phyloP scores from a whole-genome alignment of 2,797 vertebrate species.

The Acropternis orthonyx region DNA sequence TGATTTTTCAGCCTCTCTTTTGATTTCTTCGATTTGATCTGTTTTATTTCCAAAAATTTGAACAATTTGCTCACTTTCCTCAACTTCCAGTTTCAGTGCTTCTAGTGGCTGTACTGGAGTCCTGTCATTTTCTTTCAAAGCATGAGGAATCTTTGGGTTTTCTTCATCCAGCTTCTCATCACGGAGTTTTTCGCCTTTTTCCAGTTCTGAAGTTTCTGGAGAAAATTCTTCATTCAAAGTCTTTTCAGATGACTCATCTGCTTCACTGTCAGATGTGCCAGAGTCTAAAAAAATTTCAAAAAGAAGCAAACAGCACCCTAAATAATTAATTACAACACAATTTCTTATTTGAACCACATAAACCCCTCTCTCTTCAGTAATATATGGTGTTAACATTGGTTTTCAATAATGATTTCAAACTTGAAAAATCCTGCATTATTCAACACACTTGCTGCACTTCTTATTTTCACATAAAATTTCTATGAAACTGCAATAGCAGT shows the following conservation, averaged over 20 bases:
- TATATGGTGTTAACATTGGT: neutral
- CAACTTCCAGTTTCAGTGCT: slow-evolving; percentile 75
- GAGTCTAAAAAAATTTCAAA: slow-evolving; percentile 80
- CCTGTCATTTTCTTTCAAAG: slow-evolving; percentile 74
- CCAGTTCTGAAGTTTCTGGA: slow-evolving; percentile 76
- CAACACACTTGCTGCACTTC: neutral
- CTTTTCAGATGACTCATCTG: slow-evolving; percentile 87
- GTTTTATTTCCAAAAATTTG: slow-evolving; percentile 75
- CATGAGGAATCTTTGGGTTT: slow-evolving; percentile 76
- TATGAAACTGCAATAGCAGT: neutral
- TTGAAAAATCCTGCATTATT: neutral
- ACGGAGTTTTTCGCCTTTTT: slow-evolving; percentile 73
- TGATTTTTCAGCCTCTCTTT: slow-evolving; percentile 79
- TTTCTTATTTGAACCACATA: neutral
- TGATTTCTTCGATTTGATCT: slow-evolving; percentile 73
- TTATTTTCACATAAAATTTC: neutral
- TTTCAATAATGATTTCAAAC: neutral
- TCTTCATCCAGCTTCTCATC: slow-evolving; percentile 73
- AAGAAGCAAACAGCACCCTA: neutral
- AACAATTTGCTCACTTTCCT: slow-evolving; percentile 75
- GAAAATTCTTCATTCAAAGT: slow-evolving; percentile 82
- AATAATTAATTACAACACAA: neutral
- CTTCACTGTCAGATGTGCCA: slow-evolving; percentile 91
- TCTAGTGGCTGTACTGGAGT: slow-evolving; percentile 71
- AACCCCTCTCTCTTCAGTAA: accelerated